phyloP scores from a whole-genome alignment of 2,797 vertebrate species.

The Gadopsis marmoratus region DNA sequence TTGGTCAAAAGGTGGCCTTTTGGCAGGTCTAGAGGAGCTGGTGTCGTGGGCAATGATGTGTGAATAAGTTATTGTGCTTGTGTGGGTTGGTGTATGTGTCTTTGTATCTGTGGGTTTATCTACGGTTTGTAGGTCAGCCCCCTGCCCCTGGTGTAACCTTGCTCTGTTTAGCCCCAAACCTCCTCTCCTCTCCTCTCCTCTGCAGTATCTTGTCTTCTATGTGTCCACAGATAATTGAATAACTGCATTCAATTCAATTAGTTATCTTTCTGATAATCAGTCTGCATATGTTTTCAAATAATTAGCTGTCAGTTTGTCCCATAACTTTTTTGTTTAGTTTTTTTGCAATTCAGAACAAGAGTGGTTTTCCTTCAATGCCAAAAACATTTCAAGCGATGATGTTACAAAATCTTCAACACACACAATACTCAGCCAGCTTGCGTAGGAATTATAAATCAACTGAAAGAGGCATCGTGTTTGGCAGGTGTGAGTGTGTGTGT shows the following conservation, averaged over 20 bases:
- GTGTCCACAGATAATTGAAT: slow-evolving; percentile 8
- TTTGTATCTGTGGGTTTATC: slow-evolving; percentile 60
- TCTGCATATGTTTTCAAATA: slow-evolving; percentile 14
- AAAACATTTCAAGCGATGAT: slow-evolving; percentile 13
- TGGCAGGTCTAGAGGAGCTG: slow-evolving; percentile 59
- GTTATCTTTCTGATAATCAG: slow-evolving; percentile 23
- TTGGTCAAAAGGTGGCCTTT: slow-evolving; percentile 64
- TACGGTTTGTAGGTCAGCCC: slow-evolving; percentile 73
- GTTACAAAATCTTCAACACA: slow-evolving; percentile 28
- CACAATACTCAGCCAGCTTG: slow-evolving; percentile 1
- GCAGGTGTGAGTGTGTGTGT: slow-evolving; percentile 32
- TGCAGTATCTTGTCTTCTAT: not conserved
- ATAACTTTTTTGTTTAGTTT: no score
- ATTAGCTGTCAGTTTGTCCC: slow-evolving; percentile 6
- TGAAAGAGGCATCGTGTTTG: slow-evolving; percentile 46
- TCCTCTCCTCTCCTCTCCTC: slow-evolving; percentile 7
- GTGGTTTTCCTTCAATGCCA: slow-evolving; percentile 23
- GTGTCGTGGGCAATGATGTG: slow-evolving; percentile 61
- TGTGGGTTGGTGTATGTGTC: slow-evolving; percentile 27
- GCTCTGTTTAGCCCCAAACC: slow-evolving; percentile 73
- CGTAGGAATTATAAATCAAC: slow-evolving; percentile 32
- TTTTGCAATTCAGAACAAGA: not conserved
- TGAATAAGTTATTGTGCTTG: slow-evolving; percentile 41
- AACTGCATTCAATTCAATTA: slow-evolving; percentile 17
- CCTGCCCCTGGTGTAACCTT: slow-evolving; percentile 68